Evolutionary conservation across 37 sponge, comb jelly and placozoan genomes (phyloP), one percentile per base, ranked within the genome.

Genomic region (Sycon ciliatum): DNA sequence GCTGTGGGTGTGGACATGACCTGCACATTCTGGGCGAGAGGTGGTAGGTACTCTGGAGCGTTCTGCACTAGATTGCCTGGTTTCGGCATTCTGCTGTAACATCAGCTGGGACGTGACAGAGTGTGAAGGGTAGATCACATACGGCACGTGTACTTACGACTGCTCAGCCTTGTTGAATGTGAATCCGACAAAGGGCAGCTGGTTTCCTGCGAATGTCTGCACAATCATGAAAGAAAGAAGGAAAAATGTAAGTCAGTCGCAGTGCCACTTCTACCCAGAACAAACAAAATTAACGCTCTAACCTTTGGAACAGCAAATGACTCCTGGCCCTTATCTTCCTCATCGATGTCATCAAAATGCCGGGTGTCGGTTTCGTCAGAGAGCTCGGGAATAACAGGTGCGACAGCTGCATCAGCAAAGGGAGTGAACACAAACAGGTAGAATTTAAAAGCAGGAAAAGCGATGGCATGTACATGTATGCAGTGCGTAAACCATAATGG

Each of bases 121-220:
- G n/a, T n/a, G n/a, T n/a, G n/a, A n/a, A n/a, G n/a, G n/a, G n/a
- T n/a, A n/a, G n/a, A n/a, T n/a, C n/a, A n/a, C n/a, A n/a, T n/a
- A n/a, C n/a, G n/a, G n/a, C n/a, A n/a, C n/a, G n/a, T n/a, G n/a
- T n/a, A n/a, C n/a, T n/a, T n/a, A n/a, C n/a, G n/a, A n/a, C n/a
- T n/a, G n/a, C n/a, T n/a, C n/a, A n/a, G n/a, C n/a, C n/a, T n/a
- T n/a, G n/a, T n/a, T n/a, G 78, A 79, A 95, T 4, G 91, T 95
- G 77, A 91, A 95, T 11, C 96, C 96, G 36, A 91, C 83, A 72
- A 95, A 95, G 5, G 97, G 97, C 9, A 95, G 82, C 38, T 95
- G 88, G 64, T 91, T 95, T 0, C 97, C 97, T 38, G 81, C 81
- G 75, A 91, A 95, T 20, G 81, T 80, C 94, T 92, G 37, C 30